Percentiles rank a stretch among this genome's conserved stretches.
phyloP scores from a whole-genome alignment of 2,888 invertebrate genomes.

The Tetranychus truncatus region DNA sequence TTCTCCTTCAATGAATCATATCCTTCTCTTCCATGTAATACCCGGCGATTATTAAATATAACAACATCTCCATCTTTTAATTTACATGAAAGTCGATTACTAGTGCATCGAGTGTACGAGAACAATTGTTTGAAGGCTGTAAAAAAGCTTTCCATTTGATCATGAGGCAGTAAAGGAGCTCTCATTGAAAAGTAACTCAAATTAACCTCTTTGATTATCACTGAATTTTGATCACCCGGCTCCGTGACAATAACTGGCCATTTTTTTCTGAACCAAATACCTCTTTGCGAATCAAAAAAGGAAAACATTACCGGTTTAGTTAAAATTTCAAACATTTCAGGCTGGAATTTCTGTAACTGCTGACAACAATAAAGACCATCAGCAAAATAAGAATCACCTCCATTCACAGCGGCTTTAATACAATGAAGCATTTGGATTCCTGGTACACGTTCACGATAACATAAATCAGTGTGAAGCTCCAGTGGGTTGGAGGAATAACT shows the following conservation, averaged over 20 bases:
- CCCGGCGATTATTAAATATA: conserved; percentile 32
- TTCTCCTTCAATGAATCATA: conserved; percentile 30
- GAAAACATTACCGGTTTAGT: conserved; percentile 30
- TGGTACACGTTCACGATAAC: conserved; percentile 32
- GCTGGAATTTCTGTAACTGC: conserved; percentile 31
- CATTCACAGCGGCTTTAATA: conserved; percentile 29
- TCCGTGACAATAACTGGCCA: conserved; percentile 30
- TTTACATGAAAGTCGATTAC: conserved; percentile 27
- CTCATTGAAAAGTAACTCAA: conserved; percentile 33
- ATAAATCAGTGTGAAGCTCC: conserved; percentile 32
- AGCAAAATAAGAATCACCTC: conserved; percentile 32
- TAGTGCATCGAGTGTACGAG: background rate
- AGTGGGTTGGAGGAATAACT: conserved; percentile 30
- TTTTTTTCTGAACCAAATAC: conserved; percentile 12
- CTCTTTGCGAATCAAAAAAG: conserved; percentile 24
- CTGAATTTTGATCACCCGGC: conserved; percentile 25
- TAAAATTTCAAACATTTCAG: conserved; percentile 32
- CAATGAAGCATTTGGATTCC: conserved; percentile 32
- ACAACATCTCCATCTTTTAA: conserved; percentile 33
- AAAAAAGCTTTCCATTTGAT: conserved; percentile 30
- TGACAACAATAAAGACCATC: conserved; percentile 32
- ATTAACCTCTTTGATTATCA: conserved; percentile 31
- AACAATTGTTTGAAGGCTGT: conserved; percentile 29
- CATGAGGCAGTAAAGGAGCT: conserved; percentile 31
- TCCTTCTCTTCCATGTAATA: conserved; percentile 31